Evolutionary conservation across 2,888 invertebrate genomes (phyloP), one percentile per base, ranked within the genome.

Genomic region (Acrobasis consociella): DNA sequence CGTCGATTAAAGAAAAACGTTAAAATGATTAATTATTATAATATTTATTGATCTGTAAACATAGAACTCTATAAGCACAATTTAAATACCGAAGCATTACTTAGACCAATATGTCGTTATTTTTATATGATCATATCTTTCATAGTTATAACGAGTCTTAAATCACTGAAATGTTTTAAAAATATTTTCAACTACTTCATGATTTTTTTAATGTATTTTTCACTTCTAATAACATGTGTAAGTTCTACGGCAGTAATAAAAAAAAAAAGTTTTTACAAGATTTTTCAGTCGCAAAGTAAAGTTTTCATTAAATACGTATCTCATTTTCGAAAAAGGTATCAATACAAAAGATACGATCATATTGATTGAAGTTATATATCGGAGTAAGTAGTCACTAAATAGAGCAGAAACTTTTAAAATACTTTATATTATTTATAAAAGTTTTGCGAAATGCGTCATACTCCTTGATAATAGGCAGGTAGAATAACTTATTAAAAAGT

Each of bases 61-160:
- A 85, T 81, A 74, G 69, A 69, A 64, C 65, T 76, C 69, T 82
- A 78, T 73, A 85, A 87, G 88, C 87, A 85, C 75, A 80, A 73
- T 80, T 53, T 66, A 13, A 56, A 37, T 62, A 49, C 58, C 50
- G 50, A 62, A 64, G 67, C 65, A 46, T 62, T 49, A 46, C 31
- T 55, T 50, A 16, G 39, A 62, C 39, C 49, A 49, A 58, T 37
- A 58, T 22, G 2, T 17, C 17, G 11, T 22, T 50, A 49, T 38
- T 38, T 55, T 38, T 5, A 55, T 55, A 15, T 38, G 55, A 55
- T 51, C 51, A 17, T 22, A 51, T 51, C 17, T 51, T 51, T 51
- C 11, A 17, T 51, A 11, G 11, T 13, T 15, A 22, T 22, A 22
- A 22, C 1, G 22, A 22, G 3, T 22, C 22, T 22, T 22, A 22